Percentiles rank a stretch among this genome's conserved stretches.
phyloP scores from a whole-genome alignment of 2,797 vertebrate genomes.

The Tiaroga cobitis region DNA sequence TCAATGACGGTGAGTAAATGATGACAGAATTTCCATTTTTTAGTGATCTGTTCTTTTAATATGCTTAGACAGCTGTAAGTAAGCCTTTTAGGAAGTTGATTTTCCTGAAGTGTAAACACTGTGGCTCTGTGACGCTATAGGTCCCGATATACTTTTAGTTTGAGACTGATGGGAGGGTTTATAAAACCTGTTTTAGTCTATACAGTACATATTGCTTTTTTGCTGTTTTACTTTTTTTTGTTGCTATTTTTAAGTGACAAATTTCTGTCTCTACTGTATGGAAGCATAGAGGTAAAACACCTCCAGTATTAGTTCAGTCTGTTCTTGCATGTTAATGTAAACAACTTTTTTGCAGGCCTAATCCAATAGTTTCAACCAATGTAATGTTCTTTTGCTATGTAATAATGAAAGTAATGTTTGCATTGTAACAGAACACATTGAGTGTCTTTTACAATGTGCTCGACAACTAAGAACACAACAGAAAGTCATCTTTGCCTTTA shows the following conservation, averaged over 20 bases:
- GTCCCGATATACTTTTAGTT: neutral
- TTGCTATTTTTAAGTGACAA: neutral
- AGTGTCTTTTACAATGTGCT: slow-evolving; percentile 5
- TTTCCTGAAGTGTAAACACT: neutral
- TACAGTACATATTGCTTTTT: neutral
- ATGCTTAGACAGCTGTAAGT: neutral
- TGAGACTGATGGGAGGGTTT: neutral
- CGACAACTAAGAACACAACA: slow-evolving; percentile 10
- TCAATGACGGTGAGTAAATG: neutral
- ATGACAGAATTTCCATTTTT: neutral
- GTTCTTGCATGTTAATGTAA: neutral
- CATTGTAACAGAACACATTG: neutral
- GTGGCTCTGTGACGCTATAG: neutral
- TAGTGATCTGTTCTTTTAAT: neutral
- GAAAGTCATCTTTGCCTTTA: too few relatives aligned
- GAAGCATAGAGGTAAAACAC: neutral
- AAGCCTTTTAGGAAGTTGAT: neutral
- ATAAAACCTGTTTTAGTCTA: neutral
- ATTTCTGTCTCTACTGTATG: neutral
- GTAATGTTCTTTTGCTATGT: neutral
- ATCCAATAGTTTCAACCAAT: neutral
- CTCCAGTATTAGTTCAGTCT: neutral
- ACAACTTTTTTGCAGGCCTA: neutral
- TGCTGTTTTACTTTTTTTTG: neutral
- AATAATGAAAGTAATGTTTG: slow-evolving; percentile 4